Base-by-base conservation (phyloP, 2,888 invertebrate species). In the Physocephala rufipes region DNA sequence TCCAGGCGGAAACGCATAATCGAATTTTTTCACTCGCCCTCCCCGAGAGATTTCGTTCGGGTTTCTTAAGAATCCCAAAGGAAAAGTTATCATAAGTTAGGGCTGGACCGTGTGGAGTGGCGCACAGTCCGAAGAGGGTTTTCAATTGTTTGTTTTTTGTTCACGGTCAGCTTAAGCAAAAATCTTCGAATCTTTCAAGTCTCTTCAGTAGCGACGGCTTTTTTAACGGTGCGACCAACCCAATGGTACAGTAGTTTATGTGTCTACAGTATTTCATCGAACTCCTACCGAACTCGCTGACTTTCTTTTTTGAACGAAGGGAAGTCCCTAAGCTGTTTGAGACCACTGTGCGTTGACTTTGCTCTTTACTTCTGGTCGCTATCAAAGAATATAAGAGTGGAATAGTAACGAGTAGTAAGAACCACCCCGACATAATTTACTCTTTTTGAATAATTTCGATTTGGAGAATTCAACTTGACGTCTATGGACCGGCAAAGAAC, bases 401-500 rank as follows among this genome's bases (percentile, higher is more conserved):
- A 36, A 7, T 36, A 36, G 36, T 4, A 36, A 4, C 5, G 36
- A 36, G 36, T 36, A 36, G 36, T 36, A 36, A 36, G 36, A 36
- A 36, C 21, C 5, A 51, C 24, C 26, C 16, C 16, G n/a, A 47
- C 67, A 61, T 74, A 73, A 77, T 78, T 76, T 75, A 75, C 75
- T 74, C 76, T 81, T 80, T 80, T 84, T 84, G 83, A 84, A 84
- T 83, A 84, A 82, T 84, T 84, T 82, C 81, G 80, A 82, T 83
- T 80, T 78, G 79, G 76, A 76, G 74, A 78, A 74, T 75, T 77
- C 75, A 76, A 78, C 79, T 78, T 80, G 78, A 75, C 73, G 74
- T 30, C 65, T 19, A 62, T 63, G 55, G 63, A 58, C 51, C 68
- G 75, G 70, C 73, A 71, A 71, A 76, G 74, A 76, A 73, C 76